phyloP scores from a whole-genome alignment of 2,113 vertebrate genomes.

The Origma solitaria region DNA sequence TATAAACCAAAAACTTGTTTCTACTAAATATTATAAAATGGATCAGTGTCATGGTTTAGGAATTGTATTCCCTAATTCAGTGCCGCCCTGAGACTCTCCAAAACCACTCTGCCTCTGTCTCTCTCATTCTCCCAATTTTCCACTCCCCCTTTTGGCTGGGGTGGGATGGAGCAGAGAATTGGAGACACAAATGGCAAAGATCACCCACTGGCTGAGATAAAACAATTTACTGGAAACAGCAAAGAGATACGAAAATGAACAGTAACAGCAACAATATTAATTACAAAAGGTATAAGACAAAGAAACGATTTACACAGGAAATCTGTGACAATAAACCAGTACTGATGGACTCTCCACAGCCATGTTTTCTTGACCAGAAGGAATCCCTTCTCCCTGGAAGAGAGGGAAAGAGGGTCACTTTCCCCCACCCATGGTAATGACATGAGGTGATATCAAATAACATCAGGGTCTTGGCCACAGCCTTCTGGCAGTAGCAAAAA shows the following conservation, averaged over 20 bases:
- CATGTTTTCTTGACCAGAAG: background rate
- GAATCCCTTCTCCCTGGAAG: background rate
- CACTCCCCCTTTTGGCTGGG: background rate
- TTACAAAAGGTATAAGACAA: background rate
- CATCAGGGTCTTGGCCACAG: background rate
- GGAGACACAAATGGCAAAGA: background rate
- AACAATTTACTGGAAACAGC: background rate
- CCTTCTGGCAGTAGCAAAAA: background rate
- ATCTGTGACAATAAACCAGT: background rate
- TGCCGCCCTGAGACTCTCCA: background rate
- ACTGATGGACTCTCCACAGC: background rate
- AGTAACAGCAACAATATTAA: background rate
- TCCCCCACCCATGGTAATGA: background rate
- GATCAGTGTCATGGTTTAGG: background rate
- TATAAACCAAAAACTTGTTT: background rate
- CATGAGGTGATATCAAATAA: background rate
- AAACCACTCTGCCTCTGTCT: background rate
- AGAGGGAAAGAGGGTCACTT: background rate
- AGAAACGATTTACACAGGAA: background rate
- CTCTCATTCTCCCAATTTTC: rapidly evolving
- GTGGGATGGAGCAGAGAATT: background rate
- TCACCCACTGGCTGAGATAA: background rate
- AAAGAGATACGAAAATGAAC: background rate
- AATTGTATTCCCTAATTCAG: background rate
- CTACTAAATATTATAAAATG: background rate